A percentile compares a stretch with the other conserved stretches of the same genome.
Conservation (phyloP, 1,140 invertebrate species). For the Solenopsis fugax region DNA sequence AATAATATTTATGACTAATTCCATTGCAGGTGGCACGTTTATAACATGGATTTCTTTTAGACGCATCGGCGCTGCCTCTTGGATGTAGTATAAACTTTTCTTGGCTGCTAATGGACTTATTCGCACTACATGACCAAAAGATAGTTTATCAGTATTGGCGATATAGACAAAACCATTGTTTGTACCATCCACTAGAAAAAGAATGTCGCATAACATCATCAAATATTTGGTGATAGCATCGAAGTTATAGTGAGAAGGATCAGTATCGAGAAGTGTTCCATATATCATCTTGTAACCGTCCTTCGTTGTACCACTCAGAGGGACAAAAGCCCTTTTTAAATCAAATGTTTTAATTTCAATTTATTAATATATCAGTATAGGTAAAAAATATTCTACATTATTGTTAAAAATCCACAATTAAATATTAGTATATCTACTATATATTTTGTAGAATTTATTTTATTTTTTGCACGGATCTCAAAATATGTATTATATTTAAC, state of each 20-base stretch:
- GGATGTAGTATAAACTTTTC: conserved; percentile 68
- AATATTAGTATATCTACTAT: neutral
- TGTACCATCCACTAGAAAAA: conserved; percentile 53
- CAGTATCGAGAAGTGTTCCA: conserved; percentile 14
- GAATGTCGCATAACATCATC: conserved; percentile 63
- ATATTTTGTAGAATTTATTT: too few species aligned
- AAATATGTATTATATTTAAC: neutral
- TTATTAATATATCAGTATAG: conserved; percentile 1
- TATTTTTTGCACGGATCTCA: neutral
- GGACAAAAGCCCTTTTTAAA: conserved; percentile 19
- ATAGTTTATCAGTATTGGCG: conserved; percentile 30
- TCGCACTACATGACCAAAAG: conserved; percentile 62
- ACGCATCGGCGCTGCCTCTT: conserved; percentile 88
- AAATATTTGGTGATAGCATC: conserved; percentile 39
- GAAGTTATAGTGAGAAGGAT: conserved; percentile 60
- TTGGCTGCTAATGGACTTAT: conserved; percentile 52
- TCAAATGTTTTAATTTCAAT: neutral
- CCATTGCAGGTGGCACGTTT: conserved; percentile 89
- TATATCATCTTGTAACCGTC: conserved; percentile 68
- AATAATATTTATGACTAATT: conserved; percentile 89
- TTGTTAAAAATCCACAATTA: neutral
- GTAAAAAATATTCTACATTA: neutral
- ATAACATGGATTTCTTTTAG: conserved; percentile 89
- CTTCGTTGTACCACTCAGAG: conserved; percentile 48
- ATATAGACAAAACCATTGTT: conserved; percentile 60